Evolutionary conservation across 2,888 invertebrate genomes (phyloP).

Genomic region (Dryobotodes eremita): DNA sequence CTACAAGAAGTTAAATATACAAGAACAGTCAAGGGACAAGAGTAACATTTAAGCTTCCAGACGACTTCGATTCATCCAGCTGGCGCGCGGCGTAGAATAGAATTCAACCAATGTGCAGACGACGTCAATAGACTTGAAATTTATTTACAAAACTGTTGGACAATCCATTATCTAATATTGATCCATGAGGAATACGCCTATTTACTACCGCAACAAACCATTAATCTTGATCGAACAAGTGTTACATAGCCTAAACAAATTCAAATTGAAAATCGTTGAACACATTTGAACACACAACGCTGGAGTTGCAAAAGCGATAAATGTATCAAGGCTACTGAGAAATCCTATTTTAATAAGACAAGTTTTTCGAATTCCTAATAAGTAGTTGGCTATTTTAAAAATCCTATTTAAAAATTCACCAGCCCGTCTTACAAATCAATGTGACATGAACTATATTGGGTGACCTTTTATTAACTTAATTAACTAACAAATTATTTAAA

Average conservation of each 20-base stretch:
- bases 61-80: background rate
- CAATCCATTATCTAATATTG: conserved; percentile 45
- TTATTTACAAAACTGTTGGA: conserved; percentile 22
- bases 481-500: no score
- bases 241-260: conserved; percentile 37
- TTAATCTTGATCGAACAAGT: conserved; percentile 45
- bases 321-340: conserved; percentile 27
- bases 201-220: conserved; percentile 37
- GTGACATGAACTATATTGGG: no score
- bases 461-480: no score
- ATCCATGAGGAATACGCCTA: conserved; percentile 34
- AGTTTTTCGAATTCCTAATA: no score
- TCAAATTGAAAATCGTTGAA: conserved; percentile 42
- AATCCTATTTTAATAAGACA: conserved; percentile 28
- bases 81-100: background rate
- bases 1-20: background rate
- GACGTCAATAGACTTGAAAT: conserved; percentile 21
- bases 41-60: background rate
- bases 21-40: background rate
- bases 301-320: conserved; percentile 27
- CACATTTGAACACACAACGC: conserved; percentile 31
- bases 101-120: conserved; percentile 24
- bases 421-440: no score
- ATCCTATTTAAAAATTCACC: no score
- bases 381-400: no score